Base-by-base conservation (phyloP, 2,113 vertebrate genomes). In the Mugil cephalus region DNA sequence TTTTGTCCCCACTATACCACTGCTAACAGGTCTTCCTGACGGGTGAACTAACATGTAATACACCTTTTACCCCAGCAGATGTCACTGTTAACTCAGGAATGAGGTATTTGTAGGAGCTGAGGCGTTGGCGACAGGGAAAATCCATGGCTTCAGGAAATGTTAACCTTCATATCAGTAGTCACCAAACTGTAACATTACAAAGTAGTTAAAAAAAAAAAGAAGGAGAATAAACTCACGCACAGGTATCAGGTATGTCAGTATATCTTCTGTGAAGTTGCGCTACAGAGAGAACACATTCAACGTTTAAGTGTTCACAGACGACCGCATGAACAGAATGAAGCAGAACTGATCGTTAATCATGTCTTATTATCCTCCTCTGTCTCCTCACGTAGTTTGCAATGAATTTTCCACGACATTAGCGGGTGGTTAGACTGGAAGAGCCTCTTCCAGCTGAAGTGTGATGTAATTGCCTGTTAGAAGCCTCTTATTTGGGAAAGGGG, bases 391-490 rank as follows among this genome's bases (percentile, higher is more conserved):
- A n/a, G 65, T 18, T 24, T 63, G 35, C 18, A 43, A 9, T 42
- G 50, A 36, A 11, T 77, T 88, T 79, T 61, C 40, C 35, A 43
- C 18, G 53, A 56, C 51, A 80, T 83, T 68, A 59, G 71, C n/a
- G n/a, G n/a, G n/a, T 48, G 68, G 59, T 71, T 77, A 14, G 62
- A 61, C 38, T 34, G 17, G 21, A 75, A 72, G 24, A 14, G 52
- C 52, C 35, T 71, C 46, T 18, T 61, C 21, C 70, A 77, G 61
- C 69, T 83, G 58, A 77, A 76, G 65, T 80, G 74, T 62, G 80
- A 82, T 56, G 75, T 75, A 88, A 88, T 55, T 86, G 73, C 70
- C 67, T 48, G 58, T 88, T 89, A 62, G 67, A 83, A 77, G 62
- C 55, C 77, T 78, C 62, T 82, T 67, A 85, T 86, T 83, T 82